Conservation (phyloP, 92 coral and sea anemone species). For the Phenganax subtilis region DNA sequence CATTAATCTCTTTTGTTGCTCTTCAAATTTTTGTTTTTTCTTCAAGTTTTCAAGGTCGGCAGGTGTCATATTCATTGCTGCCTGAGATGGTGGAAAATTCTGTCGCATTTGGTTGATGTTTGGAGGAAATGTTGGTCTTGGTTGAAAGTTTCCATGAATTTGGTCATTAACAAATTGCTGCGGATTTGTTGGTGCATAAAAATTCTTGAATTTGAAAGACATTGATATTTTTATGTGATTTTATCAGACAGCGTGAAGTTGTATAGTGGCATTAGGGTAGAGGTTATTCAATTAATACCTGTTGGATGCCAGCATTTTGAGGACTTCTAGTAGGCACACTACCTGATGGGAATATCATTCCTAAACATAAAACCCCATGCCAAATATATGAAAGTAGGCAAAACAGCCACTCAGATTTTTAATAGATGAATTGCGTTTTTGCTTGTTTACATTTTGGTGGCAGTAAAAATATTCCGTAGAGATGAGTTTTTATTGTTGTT, state of each 20-base stretch:
- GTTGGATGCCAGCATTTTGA: slow-evolving; percentile 7
- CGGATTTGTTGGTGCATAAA: slow-evolving; percentile 4
- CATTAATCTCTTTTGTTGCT: slow-evolving; percentile 70
- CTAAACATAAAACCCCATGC: background rate
- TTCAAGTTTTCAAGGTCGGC: slow-evolving; percentile 64
- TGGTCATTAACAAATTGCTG: slow-evolving; percentile 16
- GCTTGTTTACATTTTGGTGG: too few relatives aligned
- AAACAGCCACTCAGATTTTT: background rate
- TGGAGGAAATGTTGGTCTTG: background rate
- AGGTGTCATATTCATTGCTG: slow-evolving; percentile 50
- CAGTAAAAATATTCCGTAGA: too few relatives aligned
- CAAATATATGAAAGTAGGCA: too few relatives aligned
- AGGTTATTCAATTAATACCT: background rate
- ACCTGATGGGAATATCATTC: slow-evolving; percentile 15
- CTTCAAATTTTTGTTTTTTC: slow-evolving; percentile 76
- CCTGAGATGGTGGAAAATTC: background rate
- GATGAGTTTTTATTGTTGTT: too few relatives aligned
- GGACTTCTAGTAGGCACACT: background rate
- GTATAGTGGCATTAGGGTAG: background rate
- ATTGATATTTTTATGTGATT: too few relatives aligned
- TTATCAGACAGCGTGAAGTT: background rate
- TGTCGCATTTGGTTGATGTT: slow-evolving; percentile 15
- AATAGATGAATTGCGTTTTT: too few relatives aligned
- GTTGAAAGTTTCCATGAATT: slow-evolving; percentile 11
- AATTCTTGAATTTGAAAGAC: background rate